phyloP scores from a whole-genome alignment of 2,888 invertebrate genomes.

The Polydrusus pterygomalis region DNA sequence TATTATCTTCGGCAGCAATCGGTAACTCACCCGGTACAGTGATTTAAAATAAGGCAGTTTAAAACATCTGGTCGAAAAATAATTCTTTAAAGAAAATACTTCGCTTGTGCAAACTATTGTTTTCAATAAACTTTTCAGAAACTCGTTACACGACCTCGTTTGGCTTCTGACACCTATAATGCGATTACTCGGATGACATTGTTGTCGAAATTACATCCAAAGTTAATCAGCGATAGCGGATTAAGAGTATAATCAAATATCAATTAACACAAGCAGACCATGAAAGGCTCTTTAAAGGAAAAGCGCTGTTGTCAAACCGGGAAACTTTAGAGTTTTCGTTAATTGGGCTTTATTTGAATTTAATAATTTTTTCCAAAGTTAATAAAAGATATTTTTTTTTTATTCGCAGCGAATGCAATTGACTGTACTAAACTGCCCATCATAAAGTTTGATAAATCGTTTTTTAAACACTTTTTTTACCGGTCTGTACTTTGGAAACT shows the following conservation, averaged over 20 bases:
- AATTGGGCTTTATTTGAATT: background rate
- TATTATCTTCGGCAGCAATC: too few species aligned
- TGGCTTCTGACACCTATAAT: slow-evolving; percentile 28
- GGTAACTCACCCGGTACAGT: too few species aligned
- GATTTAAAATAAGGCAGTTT: background rate
- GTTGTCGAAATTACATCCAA: slow-evolving; percentile 27
- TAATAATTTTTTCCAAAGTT: background rate
- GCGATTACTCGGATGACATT: slow-evolving; percentile 24
- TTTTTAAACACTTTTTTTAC: too few species aligned
- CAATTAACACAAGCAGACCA: slow-evolving; percentile 22
- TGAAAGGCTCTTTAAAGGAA: slow-evolving; percentile 12
- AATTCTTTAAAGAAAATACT: slow-evolving; percentile 9
- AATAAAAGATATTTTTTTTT: background rate
- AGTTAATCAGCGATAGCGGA: slow-evolving; percentile 26
- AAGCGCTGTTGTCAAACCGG: slow-evolving; percentile 17
- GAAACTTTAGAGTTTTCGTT: background rate
- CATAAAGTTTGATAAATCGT: too few species aligned
- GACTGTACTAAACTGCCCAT: too few species aligned
- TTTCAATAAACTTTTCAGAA: slow-evolving; percentile 8
- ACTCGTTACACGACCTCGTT: slow-evolving; percentile 23
- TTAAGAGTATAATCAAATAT: slow-evolving; percentile 30
- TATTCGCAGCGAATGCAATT: too few species aligned
- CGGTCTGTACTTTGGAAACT: too few species aligned
- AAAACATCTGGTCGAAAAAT: background rate
- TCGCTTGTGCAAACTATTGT: background rate